Percentiles rank a stretch among this genome's conserved stretches.
Evolutionary conservation across 2,888 invertebrate species (phyloP).

Genomic region (Mesorhabditis belari): DNA sequence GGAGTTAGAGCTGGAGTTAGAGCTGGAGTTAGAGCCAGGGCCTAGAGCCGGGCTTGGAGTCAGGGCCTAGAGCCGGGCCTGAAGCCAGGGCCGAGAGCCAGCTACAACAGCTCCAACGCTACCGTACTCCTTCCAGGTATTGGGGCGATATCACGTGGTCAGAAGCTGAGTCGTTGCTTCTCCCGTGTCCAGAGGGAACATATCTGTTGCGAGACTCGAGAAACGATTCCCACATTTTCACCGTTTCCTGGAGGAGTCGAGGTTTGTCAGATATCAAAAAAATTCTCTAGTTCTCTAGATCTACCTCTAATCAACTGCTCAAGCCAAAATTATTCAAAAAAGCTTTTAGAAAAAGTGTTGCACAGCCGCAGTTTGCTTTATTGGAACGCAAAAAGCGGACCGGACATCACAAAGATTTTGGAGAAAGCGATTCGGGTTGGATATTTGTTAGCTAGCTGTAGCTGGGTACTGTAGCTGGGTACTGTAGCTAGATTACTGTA

Average conservation of each 20-base stretch:
- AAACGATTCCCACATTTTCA: conserved; percentile 22
- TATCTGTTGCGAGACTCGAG: conserved; percentile 41
- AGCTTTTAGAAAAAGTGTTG: conserved; percentile 13
- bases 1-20: too few relatives aligned
- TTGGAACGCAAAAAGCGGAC: conserved; percentile 5
- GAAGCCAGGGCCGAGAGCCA: too few relatives aligned
- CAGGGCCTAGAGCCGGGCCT: too few relatives aligned
- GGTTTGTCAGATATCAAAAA: conserved; percentile 5
- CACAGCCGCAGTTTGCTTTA: conserved; percentile 13
- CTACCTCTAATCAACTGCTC: neutral
- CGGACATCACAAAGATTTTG: neutral
- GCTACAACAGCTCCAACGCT: too few relatives aligned
- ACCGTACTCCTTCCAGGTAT: too few relatives aligned
- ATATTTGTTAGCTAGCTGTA: neutral
- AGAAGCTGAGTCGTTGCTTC: conserved; percentile 63
- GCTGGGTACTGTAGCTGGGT: neutral
- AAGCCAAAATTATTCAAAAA: neutral
- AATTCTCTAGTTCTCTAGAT: neutral
- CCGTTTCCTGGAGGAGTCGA: conserved; percentile 16
- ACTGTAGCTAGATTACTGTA: too few relatives aligned
- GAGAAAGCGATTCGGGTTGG: too few relatives aligned
- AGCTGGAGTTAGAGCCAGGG: too few relatives aligned
- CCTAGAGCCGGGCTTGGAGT: too few relatives aligned
- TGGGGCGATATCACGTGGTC: conserved; percentile 72
- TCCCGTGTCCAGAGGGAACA: conserved; percentile 26